Evolutionary conservation across 2,113 vertebrate genomes (phyloP), one percentile per base, ranked within the genome.

Genomic region (Gyps fulvus): DNA sequence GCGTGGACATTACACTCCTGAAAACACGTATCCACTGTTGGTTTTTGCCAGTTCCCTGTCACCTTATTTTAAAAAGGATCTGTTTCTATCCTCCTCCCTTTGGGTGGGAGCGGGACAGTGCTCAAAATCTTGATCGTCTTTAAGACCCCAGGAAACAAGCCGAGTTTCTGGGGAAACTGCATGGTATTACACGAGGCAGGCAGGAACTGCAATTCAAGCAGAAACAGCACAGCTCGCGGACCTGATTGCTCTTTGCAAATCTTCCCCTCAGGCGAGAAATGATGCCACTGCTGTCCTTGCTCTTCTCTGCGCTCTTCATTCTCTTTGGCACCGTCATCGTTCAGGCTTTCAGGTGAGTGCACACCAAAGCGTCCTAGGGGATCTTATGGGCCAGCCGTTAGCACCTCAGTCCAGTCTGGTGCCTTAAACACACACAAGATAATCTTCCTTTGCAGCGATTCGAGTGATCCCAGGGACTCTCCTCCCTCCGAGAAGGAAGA

Each of bases 261-360:
- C 79, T 92, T 84, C 54, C 57, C 92, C 9, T 94, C 98, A 99
- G 99, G 99, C 98, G 99, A 88, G 99, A 99, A 92, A 99, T 99
- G 99, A 99, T 99, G 99, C 99, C 99, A 10, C 98, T 99, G 16
- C 97, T 99, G 62, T 99, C 99, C 58, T 97, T 99, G 95, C 99
- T 99, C 92, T 99, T 99, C 98, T 99, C 99, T 0, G 99, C 98
- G 0, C 98, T 99, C 92, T 99, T 99, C 98, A 99, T 99, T 97
- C 98, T 99, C 95, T 99, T 99, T 17, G 99, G 99, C 91, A 99
- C 99, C 0, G 99, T 99, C 84, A 98, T 99, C 13, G 98, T 99
- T 73, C 99, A 99, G 96, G 99, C 99, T 38, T 99, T 99, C 98
- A 99, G 99, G 99, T 99, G 61, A 95, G 95, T 8, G 26, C 21